These are phyloP conservation scores for Misgurnus mizolepis DNA, from an alignment of 2,113 vertebrate genomes.

Conservation along the genomic window DNA sequence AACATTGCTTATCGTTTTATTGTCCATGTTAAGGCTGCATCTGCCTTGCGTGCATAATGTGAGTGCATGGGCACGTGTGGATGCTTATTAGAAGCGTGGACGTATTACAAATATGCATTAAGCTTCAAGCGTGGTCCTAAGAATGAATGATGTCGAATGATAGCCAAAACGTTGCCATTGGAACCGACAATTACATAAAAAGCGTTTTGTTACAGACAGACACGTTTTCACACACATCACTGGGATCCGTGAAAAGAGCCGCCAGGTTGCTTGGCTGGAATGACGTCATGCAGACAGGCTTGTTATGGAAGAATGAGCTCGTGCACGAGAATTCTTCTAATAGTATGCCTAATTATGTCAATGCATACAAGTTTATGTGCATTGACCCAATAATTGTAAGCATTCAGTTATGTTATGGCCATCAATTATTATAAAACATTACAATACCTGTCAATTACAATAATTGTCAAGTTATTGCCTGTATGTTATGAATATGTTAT, in stretches of 20 bases:
- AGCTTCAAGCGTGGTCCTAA: neutral
- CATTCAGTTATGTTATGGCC: no score
- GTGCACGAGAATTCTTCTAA: neutral
- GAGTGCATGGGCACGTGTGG: neutral
- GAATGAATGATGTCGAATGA: neutral
- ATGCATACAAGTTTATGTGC: neutral
- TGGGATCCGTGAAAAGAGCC: constrained; percentile 19
- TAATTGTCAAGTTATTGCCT: no score
- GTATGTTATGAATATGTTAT: no score
- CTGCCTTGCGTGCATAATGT: constrained; percentile 1
- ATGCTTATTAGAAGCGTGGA: neutral
- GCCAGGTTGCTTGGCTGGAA: constrained; percentile 21
- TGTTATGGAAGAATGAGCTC: constrained; percentile 36
- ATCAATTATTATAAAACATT: no score
- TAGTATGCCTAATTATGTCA: neutral
- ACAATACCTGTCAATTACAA: no score
- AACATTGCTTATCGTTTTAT: neutral
- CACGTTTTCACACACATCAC: constrained; percentile 11
- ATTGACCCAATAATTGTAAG: no score
- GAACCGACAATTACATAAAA: neutral
- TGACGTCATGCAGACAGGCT: constrained; percentile 44
- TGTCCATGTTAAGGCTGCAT: constrained; percentile 22
- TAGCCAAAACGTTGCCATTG: neutral
- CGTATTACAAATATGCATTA: neutral
- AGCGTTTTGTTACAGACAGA: neutral